Evolutionary conservation across 2,888 invertebrate genomes (phyloP).

Genomic region (Lysandra coridon): DNA sequence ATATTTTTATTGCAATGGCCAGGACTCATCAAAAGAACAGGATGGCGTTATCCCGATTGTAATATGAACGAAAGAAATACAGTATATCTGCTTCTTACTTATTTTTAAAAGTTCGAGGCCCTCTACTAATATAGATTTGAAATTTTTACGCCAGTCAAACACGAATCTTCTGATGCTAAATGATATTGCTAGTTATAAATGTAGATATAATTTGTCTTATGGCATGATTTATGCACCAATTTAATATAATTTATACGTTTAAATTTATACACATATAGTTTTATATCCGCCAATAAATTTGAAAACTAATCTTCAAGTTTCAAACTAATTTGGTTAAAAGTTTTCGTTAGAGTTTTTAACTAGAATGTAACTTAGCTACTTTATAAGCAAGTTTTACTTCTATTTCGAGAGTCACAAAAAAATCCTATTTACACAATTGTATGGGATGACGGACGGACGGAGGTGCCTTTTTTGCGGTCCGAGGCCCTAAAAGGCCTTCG

Average conservation of each 20-base stretch:
- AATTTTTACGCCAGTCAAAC: not conserved
- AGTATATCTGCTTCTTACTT: not conserved
- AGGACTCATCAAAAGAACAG: slow-evolving; percentile 35
- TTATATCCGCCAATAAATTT: not conserved
- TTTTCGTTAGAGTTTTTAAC: too few relatives aligned
- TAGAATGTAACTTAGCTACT: not conserved
- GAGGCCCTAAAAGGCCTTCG: slow-evolving; percentile 1
- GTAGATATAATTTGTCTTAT: not conserved
- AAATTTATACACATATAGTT: not conserved
- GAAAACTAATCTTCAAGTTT: not conserved
- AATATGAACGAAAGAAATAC: not conserved
- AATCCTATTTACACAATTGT: not conserved
- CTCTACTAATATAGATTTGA: not conserved
- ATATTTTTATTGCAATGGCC: slow-evolving; percentile 37
- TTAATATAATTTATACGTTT: not conserved
- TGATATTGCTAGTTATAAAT: not conserved
- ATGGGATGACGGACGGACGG: not conserved
- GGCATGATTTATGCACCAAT: not conserved
- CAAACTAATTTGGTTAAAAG: not conserved
- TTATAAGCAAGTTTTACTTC: not conserved
- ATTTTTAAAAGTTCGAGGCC: not conserved
- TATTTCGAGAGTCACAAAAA: slow-evolving; percentile 1
- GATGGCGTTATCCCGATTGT: slow-evolving; percentile 27
- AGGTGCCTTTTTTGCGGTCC: not conserved
- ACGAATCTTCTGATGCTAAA: not conserved